Evolutionary conservation across 2,113 vertebrate genomes (phyloP), one percentile per base, ranked within the genome.

Genomic region (Orientallactaga bullata): DNA sequence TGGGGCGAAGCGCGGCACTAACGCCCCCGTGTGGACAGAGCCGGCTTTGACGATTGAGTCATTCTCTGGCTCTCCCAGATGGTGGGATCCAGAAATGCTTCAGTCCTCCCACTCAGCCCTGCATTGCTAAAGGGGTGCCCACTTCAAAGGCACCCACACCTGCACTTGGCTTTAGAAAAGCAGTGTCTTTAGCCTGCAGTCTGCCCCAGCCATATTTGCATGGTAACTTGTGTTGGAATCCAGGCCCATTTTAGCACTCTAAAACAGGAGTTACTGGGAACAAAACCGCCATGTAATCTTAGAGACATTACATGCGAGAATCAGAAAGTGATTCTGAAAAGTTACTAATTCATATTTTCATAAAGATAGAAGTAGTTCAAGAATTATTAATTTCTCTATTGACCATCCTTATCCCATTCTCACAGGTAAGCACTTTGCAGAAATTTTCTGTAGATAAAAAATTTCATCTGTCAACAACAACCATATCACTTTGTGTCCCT

Each of bases 281-380:
- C 32, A 35, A 69, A 63, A 61, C 24, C 42, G 21, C 30, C 68
- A 68, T 82, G 89, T 37, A n/a, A 60, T 78, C 68, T 85, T 85
- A 58, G 74, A 23, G 83, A 13, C 2, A 20, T 81, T 58, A 23
- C 30, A 26, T 92, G 42, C 15, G 69, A 76, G n/a, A 76, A 65
- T 79, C 28, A 90, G 35, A 78, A 37, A 89, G 63, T 72, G 3
- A 68, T 88, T 94, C 90, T 55, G 69, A 18, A 90, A 89, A 96
- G 79, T 68, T 55, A 5, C 2, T 74, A 88, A 78, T 92, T 92
- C 3, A 47, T n/a, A 28, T 13, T 82, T 37, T 78, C 51, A 58
- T 80, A 85, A 55, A 93, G 88, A 63, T 68, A 63, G 12, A 51
- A 89, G 32, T 7, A 42, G 6, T 60, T 93, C 51, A 90, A 15